Conservation (phyloP, 2,888 invertebrate genomes). For the Laothoe populi region DNA sequence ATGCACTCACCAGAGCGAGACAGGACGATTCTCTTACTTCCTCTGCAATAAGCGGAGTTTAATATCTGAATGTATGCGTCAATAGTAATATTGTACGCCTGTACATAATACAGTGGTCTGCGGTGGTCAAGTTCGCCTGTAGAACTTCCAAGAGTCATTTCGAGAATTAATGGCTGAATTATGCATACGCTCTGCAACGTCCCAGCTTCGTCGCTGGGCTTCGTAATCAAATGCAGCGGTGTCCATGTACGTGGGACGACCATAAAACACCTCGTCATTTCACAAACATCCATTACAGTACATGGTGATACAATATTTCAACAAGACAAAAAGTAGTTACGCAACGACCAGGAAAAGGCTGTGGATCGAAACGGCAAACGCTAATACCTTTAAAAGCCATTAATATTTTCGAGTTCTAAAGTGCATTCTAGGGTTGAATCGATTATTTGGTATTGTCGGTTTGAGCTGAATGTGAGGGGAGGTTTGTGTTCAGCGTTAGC, state of each 20-base stretch:
- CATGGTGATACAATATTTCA: constrained; percentile 18
- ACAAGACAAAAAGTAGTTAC: constrained; percentile 13
- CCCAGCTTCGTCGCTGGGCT: constrained; percentile 68
- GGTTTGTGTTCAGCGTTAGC: constrained; percentile 38
- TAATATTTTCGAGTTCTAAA: constrained; percentile 55
- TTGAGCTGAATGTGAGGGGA: constrained; percentile 56
- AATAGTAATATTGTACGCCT: constrained; percentile 43
- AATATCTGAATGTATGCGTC: constrained; percentile 1
- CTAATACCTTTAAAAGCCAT: constrained; percentile 48
- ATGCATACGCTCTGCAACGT: constrained; percentile 80
- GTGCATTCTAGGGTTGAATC: constrained; percentile 60
- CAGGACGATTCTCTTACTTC: constrained; percentile 4
- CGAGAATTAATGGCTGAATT: constrained; percentile 80
- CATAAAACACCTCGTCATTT: constrained; percentile 58
- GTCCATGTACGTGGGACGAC: constrained; percentile 57
- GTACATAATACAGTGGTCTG: constrained; percentile 60
- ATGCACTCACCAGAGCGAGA: constrained; percentile 11
- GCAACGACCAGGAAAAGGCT: constrained; percentile 35
- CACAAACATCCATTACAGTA: constrained; percentile 50
- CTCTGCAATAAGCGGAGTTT: constrained; percentile 18
- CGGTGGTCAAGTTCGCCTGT: constrained; percentile 69
- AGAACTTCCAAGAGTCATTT: constrained; percentile 79
- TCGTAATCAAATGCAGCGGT: constrained; percentile 68
- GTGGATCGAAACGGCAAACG: constrained; percentile 38
- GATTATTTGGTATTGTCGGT: constrained; percentile 61